Base-by-base conservation (phyloP, 1,140 invertebrate genomes). In the Zaprionus taronus region DNA sequence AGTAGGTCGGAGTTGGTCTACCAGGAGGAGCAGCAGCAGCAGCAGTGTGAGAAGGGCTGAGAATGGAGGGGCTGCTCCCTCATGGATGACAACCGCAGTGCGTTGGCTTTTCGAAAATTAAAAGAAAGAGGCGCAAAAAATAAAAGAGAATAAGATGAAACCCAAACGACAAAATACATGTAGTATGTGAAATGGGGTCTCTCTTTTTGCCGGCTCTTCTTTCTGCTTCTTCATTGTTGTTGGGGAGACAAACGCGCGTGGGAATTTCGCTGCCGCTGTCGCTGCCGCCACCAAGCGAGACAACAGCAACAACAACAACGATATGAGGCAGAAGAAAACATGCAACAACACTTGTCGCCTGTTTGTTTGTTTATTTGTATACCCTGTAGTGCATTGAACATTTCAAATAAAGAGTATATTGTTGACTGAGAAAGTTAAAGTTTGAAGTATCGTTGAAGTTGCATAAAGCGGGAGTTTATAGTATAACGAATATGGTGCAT, bases 81-180 rank as follows among this genome's bases (percentile, higher is more conserved):
- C 60, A 17, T 65, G 69, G 44, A 49, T 62, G 49, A 77, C 81
- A 74, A 66, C 49, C 22, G 65, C 69, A 87, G 84, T 89, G 84
- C 81, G 87, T 72, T 89, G 84, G 68, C 84, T 89, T 89, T 79
- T 81, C 55, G 69, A 69, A 84, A 90, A 79, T 76, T 70, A 69
- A 62, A 74, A 80, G 67, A 76, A 71, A 49, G 71, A 36, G 2
- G 56, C 31, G 24, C n/a, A 47, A 47, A 69, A 47, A 65, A 64
- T 31, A 36, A 20, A 38, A 49, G 7, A 58, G 28, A 51, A 34
- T 24, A 51, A 26, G 38, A 60, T 28, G 47, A 44, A 70, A 47
- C 72, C 55, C 17, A 64, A 57, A 65, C 24, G 62, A 47, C 41
- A 17, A 47, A 47, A 47, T 17, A 47, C 41, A 47, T 47, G n/a